Evolutionary conservation across 2,888 invertebrate genomes (phyloP), one percentile per base, ranked within the genome.

Genomic region (Sphecodes monilicornis): DNA sequence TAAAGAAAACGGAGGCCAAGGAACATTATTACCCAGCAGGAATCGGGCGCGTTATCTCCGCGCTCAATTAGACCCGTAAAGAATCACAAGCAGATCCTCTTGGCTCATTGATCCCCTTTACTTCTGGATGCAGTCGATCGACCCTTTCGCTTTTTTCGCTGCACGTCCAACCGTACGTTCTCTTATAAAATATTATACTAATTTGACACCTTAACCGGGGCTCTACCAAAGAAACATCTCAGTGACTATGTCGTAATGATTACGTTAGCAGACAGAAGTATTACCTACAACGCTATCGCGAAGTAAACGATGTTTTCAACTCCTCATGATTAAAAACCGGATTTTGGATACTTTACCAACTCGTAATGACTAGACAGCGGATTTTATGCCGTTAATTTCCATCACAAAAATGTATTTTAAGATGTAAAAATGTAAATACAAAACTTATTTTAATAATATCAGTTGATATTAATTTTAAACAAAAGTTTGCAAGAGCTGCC

Each of bases 41-140:
- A 92, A 92, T 92, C 92, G 89, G 86, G 76, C 88, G 90, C 90
- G 93, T 94, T 94, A 94, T 94, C 94, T 94, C 93, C 89, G 92
- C 92, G 93, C 93, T 94, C 94, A 94, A 94, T 94, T 94, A 94
- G 92, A 94, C 89, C 92, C 93, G 93, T 94, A 94, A 94, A 93
- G 93, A 91, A 93, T 93, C 90, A 90, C 91, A 85, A 91, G 92
- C 91, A 91, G 71, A 46, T 71, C 71, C 71, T 71, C 46, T 46
- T 71, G 46, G 91, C 89, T 90, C 93, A 93, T 94, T 93, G 93
- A 89, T 91, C 91, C 89, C 84, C 84, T 87, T 86, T 89, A 87
- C 76, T 76, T 85, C 66, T 60, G 80, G 82, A 68, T 72, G 76
- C 74, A 68, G 76, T 66, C 83, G 82, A 87, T 89, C 80, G 83